Percentiles rank a stretch among this genome's conserved stretches.
phyloP scores from a whole-genome alignment of 2,888 invertebrate genomes.

The Phalera bucephala region DNA sequence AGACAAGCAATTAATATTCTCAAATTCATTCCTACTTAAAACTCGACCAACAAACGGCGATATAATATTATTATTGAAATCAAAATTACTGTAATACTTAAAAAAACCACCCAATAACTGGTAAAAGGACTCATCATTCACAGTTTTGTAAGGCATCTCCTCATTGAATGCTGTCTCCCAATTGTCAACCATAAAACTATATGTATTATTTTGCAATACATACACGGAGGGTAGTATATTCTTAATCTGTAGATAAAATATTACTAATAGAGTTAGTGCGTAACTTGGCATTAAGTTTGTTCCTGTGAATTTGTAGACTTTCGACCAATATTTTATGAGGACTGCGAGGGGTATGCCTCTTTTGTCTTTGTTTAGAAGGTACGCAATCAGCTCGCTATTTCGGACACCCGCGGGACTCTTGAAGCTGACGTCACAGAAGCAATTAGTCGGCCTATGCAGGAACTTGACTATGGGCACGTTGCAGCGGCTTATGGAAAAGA shows the following conservation, averaged over 20 bases:
- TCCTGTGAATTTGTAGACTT: slow-evolving; percentile 82
- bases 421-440: slow-evolving; percentile 88
- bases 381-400: slow-evolving; percentile 86
- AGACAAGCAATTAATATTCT: slow-evolving; percentile 36
- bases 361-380: slow-evolving; percentile 79
- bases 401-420: slow-evolving; percentile 85
- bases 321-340: slow-evolving; percentile 90
- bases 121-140: slow-evolving; percentile 54
- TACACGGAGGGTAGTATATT: slow-evolving; percentile 81
- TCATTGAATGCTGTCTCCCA: slow-evolving; percentile 84
- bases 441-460: slow-evolving; percentile 81
- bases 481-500: slow-evolving; percentile 85
- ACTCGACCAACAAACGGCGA: slow-evolving; percentile 82
- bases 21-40: slow-evolving; percentile 57
- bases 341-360: slow-evolving; percentile 83
- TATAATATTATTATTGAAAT: slow-evolving; percentile 80
- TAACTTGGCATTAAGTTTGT: slow-evolving; percentile 86
- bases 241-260: slow-evolving; percentile 88
- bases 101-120: slow-evolving; percentile 85
- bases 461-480: slow-evolving; percentile 91
- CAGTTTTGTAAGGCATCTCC: slow-evolving; percentile 26
- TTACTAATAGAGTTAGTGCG: slow-evolving; percentile 84
- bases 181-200: slow-evolving; percentile 56
- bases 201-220: slow-evolving; percentile 59
- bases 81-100: slow-evolving; percentile 81